Percentiles rank a stretch among this genome's conserved stretches.
Conservation (phyloP, 2,888 invertebrate genomes). For the Stenchaetothrips biformis region DNA sequence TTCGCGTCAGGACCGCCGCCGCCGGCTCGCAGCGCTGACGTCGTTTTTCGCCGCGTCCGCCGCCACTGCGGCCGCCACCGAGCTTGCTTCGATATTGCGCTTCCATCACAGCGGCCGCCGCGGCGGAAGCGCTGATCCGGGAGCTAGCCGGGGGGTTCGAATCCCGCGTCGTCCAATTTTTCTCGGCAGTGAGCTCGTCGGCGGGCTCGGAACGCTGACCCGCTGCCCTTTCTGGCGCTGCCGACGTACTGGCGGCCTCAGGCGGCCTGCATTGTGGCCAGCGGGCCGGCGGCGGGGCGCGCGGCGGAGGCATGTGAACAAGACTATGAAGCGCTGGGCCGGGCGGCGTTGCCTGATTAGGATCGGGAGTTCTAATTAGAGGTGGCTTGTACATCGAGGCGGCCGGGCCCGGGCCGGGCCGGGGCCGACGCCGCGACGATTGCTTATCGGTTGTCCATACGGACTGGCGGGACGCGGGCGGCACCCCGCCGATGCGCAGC, state of each 20-base stretch:
- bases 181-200: background rate
- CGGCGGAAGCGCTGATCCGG: too few relatives aligned
- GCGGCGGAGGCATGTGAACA: background rate
- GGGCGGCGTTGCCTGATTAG: background rate
- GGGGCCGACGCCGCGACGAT: background rate
- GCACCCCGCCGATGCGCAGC: background rate
- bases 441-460: conserved; percentile 2
- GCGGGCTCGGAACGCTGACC: background rate
- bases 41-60: background rate
- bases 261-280: background rate
- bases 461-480: background rate
- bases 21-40: background rate
- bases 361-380: conserved; percentile 19
- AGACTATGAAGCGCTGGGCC: background rate
- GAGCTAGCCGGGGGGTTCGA: too few relatives aligned
- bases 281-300: background rate
- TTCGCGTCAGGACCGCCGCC: background rate
- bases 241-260: background rate
- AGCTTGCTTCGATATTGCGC: too few relatives aligned
- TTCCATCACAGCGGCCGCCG: too few relatives aligned
- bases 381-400: background rate
- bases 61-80: too few relatives aligned
- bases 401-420: background rate
- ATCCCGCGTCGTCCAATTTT: too few relatives aligned
- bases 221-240: background rate